Evolutionary conservation across 2,888 invertebrate genomes (phyloP).

Genomic region (Amphipyra tragopoginis): DNA sequence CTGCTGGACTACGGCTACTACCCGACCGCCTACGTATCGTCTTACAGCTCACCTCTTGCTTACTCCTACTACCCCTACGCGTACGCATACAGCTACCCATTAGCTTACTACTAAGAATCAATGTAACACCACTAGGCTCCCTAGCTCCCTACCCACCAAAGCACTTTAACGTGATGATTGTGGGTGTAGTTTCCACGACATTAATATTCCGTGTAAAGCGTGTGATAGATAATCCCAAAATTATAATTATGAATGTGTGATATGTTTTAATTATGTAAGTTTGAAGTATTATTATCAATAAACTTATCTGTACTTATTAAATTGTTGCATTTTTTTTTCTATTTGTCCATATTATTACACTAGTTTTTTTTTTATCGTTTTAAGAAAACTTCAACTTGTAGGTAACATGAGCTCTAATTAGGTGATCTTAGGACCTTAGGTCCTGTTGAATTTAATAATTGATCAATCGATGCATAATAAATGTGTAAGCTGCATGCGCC

Average conservation of each 20-base stretch:
- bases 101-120: constrained; percentile 71
- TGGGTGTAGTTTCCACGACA: background rate
- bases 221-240: constrained; percentile 10
- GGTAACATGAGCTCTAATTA: too few relatives aligned
- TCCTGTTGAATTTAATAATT: too few relatives aligned
- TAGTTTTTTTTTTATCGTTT: background rate
- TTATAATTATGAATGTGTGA: constrained; percentile 29
- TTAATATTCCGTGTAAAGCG: background rate
- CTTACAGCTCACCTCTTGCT: constrained; percentile 76
- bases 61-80: constrained; percentile 84
- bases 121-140: background rate
- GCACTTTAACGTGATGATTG: constrained; percentile 1
- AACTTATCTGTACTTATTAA: constrained; percentile 16
- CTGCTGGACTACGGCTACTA: constrained; percentile 82
- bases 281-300: constrained; percentile 29
- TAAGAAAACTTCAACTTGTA: too few relatives aligned
- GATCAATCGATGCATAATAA: too few relatives aligned
- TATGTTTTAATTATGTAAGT: constrained; percentile 23
- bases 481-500: too few relatives aligned
- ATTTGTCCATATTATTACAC: background rate
- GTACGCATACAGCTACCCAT: constrained; percentile 77
- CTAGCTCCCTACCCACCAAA: constrained; percentile 25
- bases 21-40: constrained; percentile 75
- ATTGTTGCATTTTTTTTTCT: background rate
- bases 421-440: too few relatives aligned